Conservation (phyloP, 1,140 invertebrate species). For the Drosophila melanica region DNA sequence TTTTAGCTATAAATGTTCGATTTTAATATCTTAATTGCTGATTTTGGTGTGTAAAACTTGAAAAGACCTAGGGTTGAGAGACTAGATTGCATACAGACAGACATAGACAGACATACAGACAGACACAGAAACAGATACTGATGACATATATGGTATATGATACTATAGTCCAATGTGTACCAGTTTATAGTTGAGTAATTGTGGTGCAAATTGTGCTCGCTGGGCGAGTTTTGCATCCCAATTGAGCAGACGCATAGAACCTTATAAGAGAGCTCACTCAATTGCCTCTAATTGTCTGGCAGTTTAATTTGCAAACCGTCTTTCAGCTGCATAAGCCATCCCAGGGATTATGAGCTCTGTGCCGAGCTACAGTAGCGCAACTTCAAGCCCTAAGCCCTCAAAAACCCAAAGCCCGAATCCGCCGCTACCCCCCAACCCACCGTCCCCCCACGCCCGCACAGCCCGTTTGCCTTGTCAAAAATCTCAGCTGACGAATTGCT, state of each 20-base stretch:
- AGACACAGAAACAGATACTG: too few species aligned
- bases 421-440: not conserved
- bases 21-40: too few species aligned
- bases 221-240: not conserved
- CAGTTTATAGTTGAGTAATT: too few species aligned
- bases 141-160: too few species aligned
- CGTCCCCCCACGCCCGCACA: not conserved
- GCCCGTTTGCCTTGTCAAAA: slow-evolving; percentile 37
- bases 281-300: slow-evolving; percentile 72
- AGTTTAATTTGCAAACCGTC: slow-evolving; percentile 73
- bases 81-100: too few species aligned
- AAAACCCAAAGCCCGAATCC: slow-evolving; percentile 3
- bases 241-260: slow-evolving; percentile 35
- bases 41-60: too few species aligned
- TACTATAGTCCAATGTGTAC: too few species aligned
- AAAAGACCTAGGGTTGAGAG: too few species aligned
- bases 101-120: too few species aligned
- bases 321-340: slow-evolving; percentile 66
- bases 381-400: not conserved
- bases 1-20: too few species aligned
- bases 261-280: slow-evolving; percentile 53
- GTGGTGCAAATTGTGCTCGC: too few species aligned
- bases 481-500: slow-evolving; percentile 76
- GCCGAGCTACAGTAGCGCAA: not conserved
- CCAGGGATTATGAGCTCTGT: slow-evolving; percentile 59